A percentile compares a stretch with the other conserved stretches of the same genome.
Conservation (phyloP, 2,888 invertebrate genomes). For the Chalcis sispes region DNA sequence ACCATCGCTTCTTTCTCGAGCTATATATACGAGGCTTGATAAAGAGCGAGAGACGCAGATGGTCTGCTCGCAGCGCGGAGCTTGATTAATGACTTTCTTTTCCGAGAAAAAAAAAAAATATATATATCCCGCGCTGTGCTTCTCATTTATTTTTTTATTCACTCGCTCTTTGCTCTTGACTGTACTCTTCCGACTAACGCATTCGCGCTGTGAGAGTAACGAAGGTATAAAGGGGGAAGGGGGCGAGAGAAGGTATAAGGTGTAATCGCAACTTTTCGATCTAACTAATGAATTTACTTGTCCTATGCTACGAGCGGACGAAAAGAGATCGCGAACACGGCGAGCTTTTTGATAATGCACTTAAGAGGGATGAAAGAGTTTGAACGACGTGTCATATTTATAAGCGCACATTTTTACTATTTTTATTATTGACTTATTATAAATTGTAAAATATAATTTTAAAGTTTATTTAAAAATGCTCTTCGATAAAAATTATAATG, state of each 20-base stretch:
- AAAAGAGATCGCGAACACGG: not conserved
- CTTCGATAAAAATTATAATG: no score
- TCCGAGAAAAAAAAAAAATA: not conserved
- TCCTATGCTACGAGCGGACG: not conserved
- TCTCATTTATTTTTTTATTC: not conserved
- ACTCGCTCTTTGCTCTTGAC: no score
- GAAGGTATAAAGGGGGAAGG: no score
- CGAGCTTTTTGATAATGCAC: no score
- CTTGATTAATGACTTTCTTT: constrained; percentile 65
- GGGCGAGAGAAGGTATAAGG: not conserved
- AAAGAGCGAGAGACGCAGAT: constrained; percentile 60
- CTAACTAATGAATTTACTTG: constrained; percentile 33
- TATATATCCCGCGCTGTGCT: no score
- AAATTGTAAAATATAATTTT: no score
- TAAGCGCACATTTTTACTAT: no score
- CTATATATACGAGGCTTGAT: not conserved
- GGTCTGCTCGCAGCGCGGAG: constrained; percentile 57
- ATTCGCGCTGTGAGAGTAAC: no score
- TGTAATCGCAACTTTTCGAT: constrained; percentile 35
- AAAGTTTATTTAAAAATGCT: no score
- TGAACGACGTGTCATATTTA: no score
- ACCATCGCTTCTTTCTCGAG: not conserved
- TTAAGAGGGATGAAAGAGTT: constrained; percentile 1
- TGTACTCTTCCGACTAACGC: no score
- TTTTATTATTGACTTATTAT: no score